phyloP scores from a whole-genome alignment of 1,140 invertebrate species.

The Cydia strobilella region DNA sequence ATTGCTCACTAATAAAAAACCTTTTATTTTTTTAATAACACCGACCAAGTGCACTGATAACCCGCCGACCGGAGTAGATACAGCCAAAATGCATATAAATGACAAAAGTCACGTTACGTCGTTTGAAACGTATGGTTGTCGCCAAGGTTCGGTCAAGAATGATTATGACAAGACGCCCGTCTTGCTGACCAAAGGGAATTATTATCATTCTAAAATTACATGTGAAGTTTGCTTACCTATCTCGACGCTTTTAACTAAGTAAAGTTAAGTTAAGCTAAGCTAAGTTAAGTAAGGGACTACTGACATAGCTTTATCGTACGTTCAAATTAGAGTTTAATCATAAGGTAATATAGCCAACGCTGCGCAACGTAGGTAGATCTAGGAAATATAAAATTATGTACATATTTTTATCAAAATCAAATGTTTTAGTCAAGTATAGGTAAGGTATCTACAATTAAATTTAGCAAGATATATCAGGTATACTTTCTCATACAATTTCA shows the following conservation, averaged over 20 bases:
- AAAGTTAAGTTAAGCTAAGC: no score
- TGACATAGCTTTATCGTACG: background rate
- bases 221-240: background rate
- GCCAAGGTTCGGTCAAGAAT: background rate
- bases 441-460: no score
- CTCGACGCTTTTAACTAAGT: background rate
- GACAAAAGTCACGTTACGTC: constrained; percentile 39
- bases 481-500: no score
- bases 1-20: constrained; percentile 45
- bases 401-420: no score
- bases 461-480: no score
- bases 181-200: constrained; percentile 50
- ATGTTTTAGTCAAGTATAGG: no score
- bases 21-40: constrained; percentile 41
- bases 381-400: no score
- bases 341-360: no score
- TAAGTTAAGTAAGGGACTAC: constrained; percentile 1
- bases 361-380: no score
- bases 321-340: no score
- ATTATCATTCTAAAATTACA: constrained; percentile 27
- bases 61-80: constrained; percentile 50
- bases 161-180: constrained; percentile 2
- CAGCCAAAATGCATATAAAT: constrained; percentile 46
- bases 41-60: constrained; percentile 64
- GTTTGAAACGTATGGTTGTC: constrained; percentile 39